Evolutionary conservation across 2,888 invertebrate genomes (phyloP).

Genomic region (Entomobrya proxima): DNA sequence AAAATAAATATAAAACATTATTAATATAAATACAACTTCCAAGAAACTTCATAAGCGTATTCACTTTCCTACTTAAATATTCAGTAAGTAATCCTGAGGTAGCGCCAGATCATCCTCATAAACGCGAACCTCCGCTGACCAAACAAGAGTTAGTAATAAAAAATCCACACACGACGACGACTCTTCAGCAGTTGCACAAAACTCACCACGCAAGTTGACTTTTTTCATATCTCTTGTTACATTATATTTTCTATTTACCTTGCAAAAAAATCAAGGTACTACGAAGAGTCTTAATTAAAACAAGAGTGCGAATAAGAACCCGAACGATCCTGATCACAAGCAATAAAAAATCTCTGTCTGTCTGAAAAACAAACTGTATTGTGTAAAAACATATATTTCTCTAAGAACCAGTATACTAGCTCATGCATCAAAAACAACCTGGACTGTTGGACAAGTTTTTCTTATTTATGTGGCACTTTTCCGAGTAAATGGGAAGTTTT

Average conservation of each 20-base stretch:
- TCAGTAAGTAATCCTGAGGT: too few relatives aligned
- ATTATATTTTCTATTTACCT: background rate
- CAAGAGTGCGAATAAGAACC: slow-evolving; percentile 15
- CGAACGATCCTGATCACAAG: background rate
- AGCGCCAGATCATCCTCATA: too few relatives aligned
- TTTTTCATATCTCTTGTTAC: too few relatives aligned
- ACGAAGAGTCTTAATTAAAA: slow-evolving; percentile 9
- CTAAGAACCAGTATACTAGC: background rate
- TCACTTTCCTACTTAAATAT: too few relatives aligned
- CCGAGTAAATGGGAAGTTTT: background rate
- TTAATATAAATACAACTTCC: too few relatives aligned
- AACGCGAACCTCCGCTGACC: too few relatives aligned
- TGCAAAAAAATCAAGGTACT: slow-evolving; percentile 15
- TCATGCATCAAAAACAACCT: background rate
- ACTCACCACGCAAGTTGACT: slow-evolving; percentile 65
- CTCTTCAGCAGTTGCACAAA: slow-evolving; percentile 6
- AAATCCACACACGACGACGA: background rate
- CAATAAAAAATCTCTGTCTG: background rate
- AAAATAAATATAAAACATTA: too few relatives aligned
- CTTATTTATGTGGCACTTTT: background rate
- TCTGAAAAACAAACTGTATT: background rate
- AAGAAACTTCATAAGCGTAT: too few relatives aligned
- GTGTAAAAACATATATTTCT: background rate
- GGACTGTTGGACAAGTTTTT: background rate
- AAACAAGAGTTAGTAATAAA: too few relatives aligned